A percentile compares a stretch with the other conserved stretches of the same genome.
Evolutionary conservation across 2,888 invertebrate species (phyloP).

Genomic region (Nephrotoma guestfalica): DNA sequence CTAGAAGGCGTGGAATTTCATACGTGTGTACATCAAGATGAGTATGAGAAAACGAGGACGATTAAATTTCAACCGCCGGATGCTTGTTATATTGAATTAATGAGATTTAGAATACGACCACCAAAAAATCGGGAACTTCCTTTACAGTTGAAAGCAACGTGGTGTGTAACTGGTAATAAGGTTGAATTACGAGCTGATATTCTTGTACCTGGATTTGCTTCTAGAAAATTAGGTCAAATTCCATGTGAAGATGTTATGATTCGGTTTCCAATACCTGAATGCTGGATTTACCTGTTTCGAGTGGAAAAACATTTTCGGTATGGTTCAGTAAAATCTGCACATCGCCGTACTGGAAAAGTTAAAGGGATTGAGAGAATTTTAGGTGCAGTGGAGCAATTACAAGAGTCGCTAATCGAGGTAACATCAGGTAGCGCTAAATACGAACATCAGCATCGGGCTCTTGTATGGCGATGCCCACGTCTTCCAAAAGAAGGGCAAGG

Average conservation of each 20-base stretch:
- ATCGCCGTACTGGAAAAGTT: slow-evolving; percentile 74
- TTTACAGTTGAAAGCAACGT: slow-evolving; percentile 79
- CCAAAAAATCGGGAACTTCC: slow-evolving; percentile 95
- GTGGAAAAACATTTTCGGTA: slow-evolving; percentile 97
- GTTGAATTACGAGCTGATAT: slow-evolving; percentile 92
- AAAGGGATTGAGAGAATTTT: slow-evolving; percentile 85
- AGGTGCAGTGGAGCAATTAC: slow-evolving; percentile 79
- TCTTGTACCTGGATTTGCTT: slow-evolving; percentile 92
- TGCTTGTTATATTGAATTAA: slow-evolving; percentile 92
- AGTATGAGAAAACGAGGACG: slow-evolving; percentile 70
- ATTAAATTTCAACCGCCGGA: slow-evolving; percentile 94
- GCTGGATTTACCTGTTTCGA: slow-evolving; percentile 98
- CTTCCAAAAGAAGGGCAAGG: slow-evolving; percentile 98
- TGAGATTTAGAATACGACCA: slow-evolving; percentile 89
- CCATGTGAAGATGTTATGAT: slow-evolving; percentile 97
- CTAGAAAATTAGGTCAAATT: slow-evolving; percentile 86
- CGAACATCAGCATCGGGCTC: slow-evolving; percentile 92
- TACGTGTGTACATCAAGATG: slow-evolving; percentile 79
- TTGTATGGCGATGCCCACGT: slow-evolving; percentile 96
- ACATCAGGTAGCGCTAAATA: slow-evolving; percentile 97
- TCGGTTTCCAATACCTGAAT: slow-evolving; percentile 93
- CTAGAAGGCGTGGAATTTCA: slow-evolving; percentile 92
- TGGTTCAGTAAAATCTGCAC: slow-evolving; percentile 91
- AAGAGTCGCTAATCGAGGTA: slow-evolving; percentile 86
- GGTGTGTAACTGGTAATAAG: slow-evolving; percentile 71